Evolutionary conservation across 2,797 vertebrate genomes (phyloP), one percentile per base, ranked within the genome.

Genomic region (Sitta carolinensis): DNA sequence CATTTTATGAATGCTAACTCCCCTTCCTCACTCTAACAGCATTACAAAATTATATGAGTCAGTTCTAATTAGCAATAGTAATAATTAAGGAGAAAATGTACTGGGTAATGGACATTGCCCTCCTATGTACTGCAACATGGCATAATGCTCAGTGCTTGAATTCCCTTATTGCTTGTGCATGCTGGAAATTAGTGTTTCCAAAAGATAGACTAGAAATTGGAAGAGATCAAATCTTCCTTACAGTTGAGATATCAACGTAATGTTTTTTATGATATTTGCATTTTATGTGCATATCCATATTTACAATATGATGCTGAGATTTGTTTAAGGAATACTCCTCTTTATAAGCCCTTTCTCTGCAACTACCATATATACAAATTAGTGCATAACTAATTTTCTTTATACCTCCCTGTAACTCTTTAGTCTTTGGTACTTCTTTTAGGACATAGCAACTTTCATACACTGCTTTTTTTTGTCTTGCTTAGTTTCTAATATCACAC

Each of bases 261-360:
- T 47, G 45, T 45, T 59, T 59, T 68, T 68, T 45, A 29, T 0
- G 0, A 21, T 38, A 52, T 29, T 45, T 68, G 5, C 1, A 1
- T 40, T 47, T 1, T 21, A 20, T 47, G 5, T 52, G 13, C 16
- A 76, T 45, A 61, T 61, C 16, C 11, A 29, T 38, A 47, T 61
- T 52, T n/a, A 40, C 10, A 52, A 20, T 29, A 8, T 47, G n/a
- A n/a, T 52, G 21, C 3, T 43, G 32, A 70, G n/a, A 70, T 70
- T 52, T 20, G 10, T 59, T 69, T 50, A 32, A 61, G 9, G 32
- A 69, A 21, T 51, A 36, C 16, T 68, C 4, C 2, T 52, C 22
- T 68, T n/a, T 47, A 52, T 27, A 47, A 54, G 3, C 13, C 30
- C 11, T 68, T 68, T 20, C 32, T 38, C 29, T 68, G n/a, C 29